These are phyloP conservation scores for Gymnoscopelus braueri DNA, from an alignment of 2,797 vertebrate genomes.

Conservation along the genomic window DNA sequence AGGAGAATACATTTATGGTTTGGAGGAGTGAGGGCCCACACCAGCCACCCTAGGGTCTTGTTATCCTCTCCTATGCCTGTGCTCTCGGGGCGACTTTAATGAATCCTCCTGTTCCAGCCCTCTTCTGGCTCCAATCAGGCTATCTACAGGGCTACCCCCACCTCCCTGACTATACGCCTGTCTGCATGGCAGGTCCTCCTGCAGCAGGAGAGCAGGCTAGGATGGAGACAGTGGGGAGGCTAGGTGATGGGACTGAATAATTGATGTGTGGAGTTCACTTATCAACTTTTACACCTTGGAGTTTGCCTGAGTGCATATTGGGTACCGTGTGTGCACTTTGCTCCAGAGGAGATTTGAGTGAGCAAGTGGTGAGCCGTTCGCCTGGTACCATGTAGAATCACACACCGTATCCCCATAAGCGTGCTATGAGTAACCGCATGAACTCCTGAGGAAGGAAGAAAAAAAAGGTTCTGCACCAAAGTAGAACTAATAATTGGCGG, in stretches of 20 bases:
- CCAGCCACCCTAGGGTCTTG: slow-evolving; percentile 83
- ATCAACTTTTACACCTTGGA: slow-evolving; percentile 60
- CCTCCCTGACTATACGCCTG: slow-evolving; percentile 44
- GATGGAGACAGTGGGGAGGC: slow-evolving; percentile 63
- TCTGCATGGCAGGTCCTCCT: slow-evolving; percentile 57
- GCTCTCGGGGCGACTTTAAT: slow-evolving; percentile 81
- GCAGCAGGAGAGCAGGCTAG: slow-evolving; percentile 58
- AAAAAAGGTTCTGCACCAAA: background rate
- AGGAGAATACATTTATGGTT: slow-evolving; percentile 80
- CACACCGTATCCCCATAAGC: background rate
- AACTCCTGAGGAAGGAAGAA: background rate
- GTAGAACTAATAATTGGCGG: background rate
- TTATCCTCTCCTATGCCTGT: slow-evolving; percentile 80
- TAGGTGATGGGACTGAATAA: slow-evolving; percentile 81
- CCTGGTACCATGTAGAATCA: background rate
- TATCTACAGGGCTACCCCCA: slow-evolving; percentile 63
- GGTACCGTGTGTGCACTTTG: slow-evolving; percentile 18
- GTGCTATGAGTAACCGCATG: background rate
- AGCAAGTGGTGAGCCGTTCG: slow-evolving; percentile 3
- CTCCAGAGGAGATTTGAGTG: slow-evolving; percentile 30
- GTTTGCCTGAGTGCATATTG: slow-evolving; percentile 51
- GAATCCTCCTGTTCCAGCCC: slow-evolving; percentile 79
- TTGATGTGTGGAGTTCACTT: slow-evolving; percentile 76
- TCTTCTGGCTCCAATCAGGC: slow-evolving; percentile 78
- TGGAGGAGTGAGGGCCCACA: slow-evolving; percentile 73